Base-by-base conservation (phyloP, 2,888 invertebrate species). In the Cynaeus angustus region DNA sequence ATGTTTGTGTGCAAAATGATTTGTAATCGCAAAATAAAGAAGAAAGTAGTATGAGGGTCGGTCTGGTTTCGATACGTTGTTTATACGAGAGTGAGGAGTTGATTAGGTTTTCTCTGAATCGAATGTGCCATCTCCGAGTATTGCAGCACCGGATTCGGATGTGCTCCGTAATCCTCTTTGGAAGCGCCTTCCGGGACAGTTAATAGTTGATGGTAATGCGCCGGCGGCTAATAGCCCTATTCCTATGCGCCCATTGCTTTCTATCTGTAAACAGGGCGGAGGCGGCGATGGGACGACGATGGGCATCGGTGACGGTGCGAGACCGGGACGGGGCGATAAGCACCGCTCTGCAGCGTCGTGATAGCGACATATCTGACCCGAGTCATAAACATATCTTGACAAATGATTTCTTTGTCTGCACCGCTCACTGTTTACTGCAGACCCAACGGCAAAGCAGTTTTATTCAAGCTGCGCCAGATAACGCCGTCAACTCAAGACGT, bases 191-290 rank as follows among this genome's bases (percentile, higher is more conserved):
- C 79, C 79, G 79, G 76, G 72, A 74, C 72, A 77, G 78, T 80
- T 80, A 80, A 80, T 80, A 80, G 78, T 80, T 80, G 79, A 80
- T 79, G 79, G 74, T 79, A 79, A 80, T 79, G 78, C 77, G 75
- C 71, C 75, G 70, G 72, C 74, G 70, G 78, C 77, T 80, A 79
- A 79, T 79, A 79, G 79, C 78, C 76, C 77, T 75, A 78, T 79
- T 78, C 75, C 78, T 79, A 78, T 77, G 78, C 74, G 77, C 73
- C 76, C 74, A 74, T 73, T 74, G 74, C 76, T 73, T 74, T 77
- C 72, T 76, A 77, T 78, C 75, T 77, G 78, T 79, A 79, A 79
- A 78, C 76, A 80, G 76, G 70, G 72, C 66, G 68, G 61, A 70
- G 53, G 58, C 61, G 48, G 62, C 52, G 56, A 30, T 55, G 45